These are phyloP conservation scores for Microplitis demolitor DNA, from an alignment of 1,140 invertebrate genomes.

Conservation along the genomic window DNA sequence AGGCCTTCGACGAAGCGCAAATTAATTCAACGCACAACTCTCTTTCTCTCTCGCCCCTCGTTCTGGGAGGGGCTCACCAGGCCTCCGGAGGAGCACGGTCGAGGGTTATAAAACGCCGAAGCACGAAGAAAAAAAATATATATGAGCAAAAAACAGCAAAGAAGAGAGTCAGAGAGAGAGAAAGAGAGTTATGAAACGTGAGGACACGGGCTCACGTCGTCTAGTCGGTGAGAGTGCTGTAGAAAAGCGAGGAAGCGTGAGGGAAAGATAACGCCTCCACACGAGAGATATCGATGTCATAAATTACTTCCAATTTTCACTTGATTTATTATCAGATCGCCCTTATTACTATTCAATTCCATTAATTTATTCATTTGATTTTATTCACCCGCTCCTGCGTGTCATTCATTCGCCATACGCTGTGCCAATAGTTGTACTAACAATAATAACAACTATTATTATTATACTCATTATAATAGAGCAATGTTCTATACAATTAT, in stretches of 20 bases:
- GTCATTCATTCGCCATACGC: slow-evolving; percentile 41
- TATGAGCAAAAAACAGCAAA: slow-evolving; percentile 18
- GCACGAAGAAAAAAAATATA: not conserved
- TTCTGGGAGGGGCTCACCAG: not conserved
- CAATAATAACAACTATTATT: slow-evolving; percentile 30
- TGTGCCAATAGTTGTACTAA: not conserved
- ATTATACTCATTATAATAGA: slow-evolving; percentile 27
- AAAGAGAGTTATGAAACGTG: slow-evolving; percentile 13
- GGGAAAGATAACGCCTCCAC: slow-evolving; percentile 7
- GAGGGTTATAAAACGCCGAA: slow-evolving; percentile 29
- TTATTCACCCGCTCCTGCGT: slow-evolving; percentile 42
- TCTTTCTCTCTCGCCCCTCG: slow-evolving; percentile 3
- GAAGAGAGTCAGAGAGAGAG: slow-evolving; percentile 4
- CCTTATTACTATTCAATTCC: not conserved
- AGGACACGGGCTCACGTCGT: not conserved
- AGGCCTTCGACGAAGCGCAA: slow-evolving; percentile 33
- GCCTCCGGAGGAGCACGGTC: slow-evolving; percentile 17
- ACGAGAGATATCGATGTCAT: slow-evolving; percentile 3
- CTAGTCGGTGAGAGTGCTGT: not conserved
- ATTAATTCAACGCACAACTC: slow-evolving; percentile 37
- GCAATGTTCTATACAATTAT: not conserved
- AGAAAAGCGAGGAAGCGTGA: slow-evolving; percentile 15
- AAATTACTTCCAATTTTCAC: not conserved
- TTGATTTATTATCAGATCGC: not conserved
- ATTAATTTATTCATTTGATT: not conserved